Evolutionary conservation across 2,888 invertebrate genomes (phyloP).

Genomic region (Timema podura): DNA sequence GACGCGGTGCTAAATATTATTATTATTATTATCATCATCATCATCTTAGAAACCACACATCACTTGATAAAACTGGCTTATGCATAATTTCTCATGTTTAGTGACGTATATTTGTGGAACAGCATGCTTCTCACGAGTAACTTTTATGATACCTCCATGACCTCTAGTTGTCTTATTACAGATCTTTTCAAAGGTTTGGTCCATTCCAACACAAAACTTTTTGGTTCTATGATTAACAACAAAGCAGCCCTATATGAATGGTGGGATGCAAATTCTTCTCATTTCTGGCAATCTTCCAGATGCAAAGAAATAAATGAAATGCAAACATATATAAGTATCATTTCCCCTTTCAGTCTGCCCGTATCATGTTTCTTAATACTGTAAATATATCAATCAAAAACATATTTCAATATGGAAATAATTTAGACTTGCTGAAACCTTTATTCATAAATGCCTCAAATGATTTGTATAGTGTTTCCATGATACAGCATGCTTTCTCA

Average conservation of each 20-base stretch:
- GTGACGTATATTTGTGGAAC: neutral
- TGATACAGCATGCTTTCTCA: neutral
- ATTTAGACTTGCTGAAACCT: neutral
- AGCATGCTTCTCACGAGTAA: neutral
- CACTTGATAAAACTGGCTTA: neutral
- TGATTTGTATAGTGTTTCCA: no score
- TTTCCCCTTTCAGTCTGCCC: no score
- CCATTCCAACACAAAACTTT: constrained; percentile 6
- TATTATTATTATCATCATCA: no score
- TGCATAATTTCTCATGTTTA: neutral
- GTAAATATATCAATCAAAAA: no score
- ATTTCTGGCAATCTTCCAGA: neutral
- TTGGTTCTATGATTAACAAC: neutral
- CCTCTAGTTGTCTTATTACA: neutral
- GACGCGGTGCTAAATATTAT: no score
- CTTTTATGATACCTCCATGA: neutral
- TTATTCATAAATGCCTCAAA: neutral
- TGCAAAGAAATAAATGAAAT: neutral
- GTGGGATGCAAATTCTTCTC: neutral
- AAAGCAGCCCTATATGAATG: neutral
- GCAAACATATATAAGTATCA: no score
- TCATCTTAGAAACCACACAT: no score
- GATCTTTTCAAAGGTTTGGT: neutral
- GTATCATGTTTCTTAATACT: no score
- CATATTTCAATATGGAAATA: no score